A percentile compares a stretch with the other conserved stretches of the same genome.
These are phyloP conservation scores for Penaeus japonicus DNA, from an alignment of 1,140 invertebrate species.

Conservation along the genomic window DNA sequence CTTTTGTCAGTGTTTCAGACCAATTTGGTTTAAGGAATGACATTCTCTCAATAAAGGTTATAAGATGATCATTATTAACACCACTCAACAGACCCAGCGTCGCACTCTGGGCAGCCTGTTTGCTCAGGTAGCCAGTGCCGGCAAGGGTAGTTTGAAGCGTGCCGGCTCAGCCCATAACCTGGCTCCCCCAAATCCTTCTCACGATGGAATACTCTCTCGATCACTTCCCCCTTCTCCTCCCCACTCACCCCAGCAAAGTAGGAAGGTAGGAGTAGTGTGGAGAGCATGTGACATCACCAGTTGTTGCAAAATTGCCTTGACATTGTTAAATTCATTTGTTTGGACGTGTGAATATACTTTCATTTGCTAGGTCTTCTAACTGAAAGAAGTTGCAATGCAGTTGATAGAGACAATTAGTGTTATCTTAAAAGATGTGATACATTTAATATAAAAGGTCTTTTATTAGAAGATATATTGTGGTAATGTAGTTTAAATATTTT, in stretches of 20 bases:
- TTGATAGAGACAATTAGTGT: no score
- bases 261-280: conserved; percentile 65
- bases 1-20: no score
- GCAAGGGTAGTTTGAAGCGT: conserved; percentile 66
- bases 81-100: conserved; percentile 38
- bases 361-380: no score
- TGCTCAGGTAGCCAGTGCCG: conserved; percentile 67
- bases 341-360: not conserved
- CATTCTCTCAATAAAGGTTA: no score
- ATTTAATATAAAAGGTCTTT: no score
- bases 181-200: conserved; percentile 64
- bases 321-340: not conserved
- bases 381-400: no score
- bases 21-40: no score
- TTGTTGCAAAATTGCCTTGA: not conserved
- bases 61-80: not conserved
- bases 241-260: conserved; percentile 70
- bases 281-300: not conserved
- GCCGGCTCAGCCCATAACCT: conserved; percentile 72
- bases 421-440: no score
- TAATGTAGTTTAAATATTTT: no score
- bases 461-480: no score
- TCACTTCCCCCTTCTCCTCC: conserved; percentile 82
- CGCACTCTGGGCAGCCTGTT: conserved; percentile 62
- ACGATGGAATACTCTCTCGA: conserved; percentile 69